phyloP scores from a whole-genome alignment of 2,888 invertebrate species.

The Linyphia triangularis region DNA sequence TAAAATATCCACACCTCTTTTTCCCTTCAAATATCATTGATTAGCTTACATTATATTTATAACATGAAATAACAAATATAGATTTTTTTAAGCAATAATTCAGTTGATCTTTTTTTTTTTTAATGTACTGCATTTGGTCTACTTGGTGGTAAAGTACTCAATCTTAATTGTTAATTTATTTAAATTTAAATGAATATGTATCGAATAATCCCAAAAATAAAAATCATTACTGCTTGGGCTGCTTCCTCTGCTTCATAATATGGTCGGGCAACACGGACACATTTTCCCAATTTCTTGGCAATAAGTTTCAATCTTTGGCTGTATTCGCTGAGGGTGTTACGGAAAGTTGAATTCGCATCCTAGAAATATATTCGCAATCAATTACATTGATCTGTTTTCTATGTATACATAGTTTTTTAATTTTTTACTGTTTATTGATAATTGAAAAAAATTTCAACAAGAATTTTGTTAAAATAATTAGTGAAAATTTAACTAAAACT shows the following conservation, averaged over 20 bases:
- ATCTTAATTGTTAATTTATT: not conserved
- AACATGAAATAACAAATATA: no score
- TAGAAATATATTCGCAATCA: constrained; percentile 80
- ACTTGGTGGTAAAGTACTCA: not conserved
- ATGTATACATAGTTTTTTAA: no score
- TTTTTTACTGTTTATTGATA: no score
- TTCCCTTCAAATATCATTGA: no score
- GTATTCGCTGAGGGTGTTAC: constrained; percentile 90
- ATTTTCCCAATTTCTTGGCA: constrained; percentile 89
- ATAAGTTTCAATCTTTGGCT: constrained; percentile 89
- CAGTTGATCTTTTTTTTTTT: no score
- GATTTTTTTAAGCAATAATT: no score
- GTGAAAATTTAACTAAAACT: no score
- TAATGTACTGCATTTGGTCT: not conserved
- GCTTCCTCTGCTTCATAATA: constrained; percentile 92
- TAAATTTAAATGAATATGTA: not conserved
- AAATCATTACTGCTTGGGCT: constrained; percentile 80
- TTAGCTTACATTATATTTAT: no score
- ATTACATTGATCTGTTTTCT: not conserved
- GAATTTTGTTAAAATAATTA: no score
- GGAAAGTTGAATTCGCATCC: constrained; percentile 96
- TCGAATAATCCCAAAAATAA: not conserved
- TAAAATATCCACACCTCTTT: no score
- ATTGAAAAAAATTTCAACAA: no score
- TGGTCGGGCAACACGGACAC: constrained; percentile 91